Evolutionary conservation across 2,113 vertebrate species (phyloP).

Genomic region (Myiozetetes cayanensis): DNA sequence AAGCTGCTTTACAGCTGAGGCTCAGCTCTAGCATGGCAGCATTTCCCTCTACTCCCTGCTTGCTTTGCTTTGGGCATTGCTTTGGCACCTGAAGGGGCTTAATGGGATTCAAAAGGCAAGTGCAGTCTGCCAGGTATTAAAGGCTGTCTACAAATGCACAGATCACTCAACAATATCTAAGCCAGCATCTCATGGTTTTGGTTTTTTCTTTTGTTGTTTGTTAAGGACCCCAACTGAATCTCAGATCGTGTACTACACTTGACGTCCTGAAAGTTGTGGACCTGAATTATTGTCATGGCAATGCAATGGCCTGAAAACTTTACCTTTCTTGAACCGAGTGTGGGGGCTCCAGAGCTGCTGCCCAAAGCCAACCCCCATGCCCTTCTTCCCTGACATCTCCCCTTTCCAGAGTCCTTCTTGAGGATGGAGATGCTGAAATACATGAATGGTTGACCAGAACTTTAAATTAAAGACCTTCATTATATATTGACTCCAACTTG

Average conservation of each 20-base stretch:
- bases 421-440: not conserved
- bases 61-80: too few species aligned
- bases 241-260: not conserved
- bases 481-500: not conserved
- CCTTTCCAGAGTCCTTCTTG: not conserved
- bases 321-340: not conserved
- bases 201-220: too few species aligned
- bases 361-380: not conserved
- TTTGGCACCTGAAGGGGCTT: too few species aligned
- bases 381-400: not conserved
- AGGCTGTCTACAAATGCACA: too few species aligned
- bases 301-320: not conserved
- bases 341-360: not conserved
- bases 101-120: too few species aligned
- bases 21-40: too few species aligned
- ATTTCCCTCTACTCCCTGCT: too few species aligned
- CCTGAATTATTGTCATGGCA: not conserved
- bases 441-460: not conserved
- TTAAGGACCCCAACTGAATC: too few species aligned
- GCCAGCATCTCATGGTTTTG: too few species aligned
- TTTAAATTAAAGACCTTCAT: not conserved
- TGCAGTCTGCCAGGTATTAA: too few species aligned
- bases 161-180: too few species aligned
- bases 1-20: too few species aligned
- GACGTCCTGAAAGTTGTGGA: not conserved